A percentile compares a stretch with the other conserved stretches of the same genome.
Evolutionary conservation across 1,140 invertebrate species (phyloP).

Genomic region (Metaphire vulgaris): DNA sequence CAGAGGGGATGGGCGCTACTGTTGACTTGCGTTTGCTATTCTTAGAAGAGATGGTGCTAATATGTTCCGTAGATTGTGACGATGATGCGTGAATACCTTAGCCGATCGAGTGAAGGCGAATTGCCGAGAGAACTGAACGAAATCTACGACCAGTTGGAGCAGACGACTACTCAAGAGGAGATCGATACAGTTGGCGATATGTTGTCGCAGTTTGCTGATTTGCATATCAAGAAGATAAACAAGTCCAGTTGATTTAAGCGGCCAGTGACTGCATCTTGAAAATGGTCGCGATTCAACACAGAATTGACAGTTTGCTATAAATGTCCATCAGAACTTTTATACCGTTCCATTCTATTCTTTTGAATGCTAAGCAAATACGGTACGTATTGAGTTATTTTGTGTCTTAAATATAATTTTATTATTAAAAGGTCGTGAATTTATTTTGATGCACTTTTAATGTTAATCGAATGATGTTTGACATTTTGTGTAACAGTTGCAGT

Average conservation of each 20-base stretch:
- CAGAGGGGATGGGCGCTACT: neutral
- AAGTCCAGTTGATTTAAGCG: neutral
- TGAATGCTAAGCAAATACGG: no score
- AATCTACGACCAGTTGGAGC: neutral
- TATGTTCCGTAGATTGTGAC: neutral
- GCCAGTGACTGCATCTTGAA: no score
- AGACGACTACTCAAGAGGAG: neutral
- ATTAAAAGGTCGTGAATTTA: no score
- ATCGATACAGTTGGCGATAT: neutral
- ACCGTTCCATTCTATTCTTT: no score
- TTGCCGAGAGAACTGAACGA: neutral
- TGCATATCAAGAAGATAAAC: neutral
- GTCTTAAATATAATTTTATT: no score
- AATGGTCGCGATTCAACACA: no score
- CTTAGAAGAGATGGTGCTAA: neutral
- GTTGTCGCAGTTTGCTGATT: neutral
- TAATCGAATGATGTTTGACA: no score
- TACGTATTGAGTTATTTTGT: no score
- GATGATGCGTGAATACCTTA: neutral
- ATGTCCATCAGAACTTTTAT: no score
- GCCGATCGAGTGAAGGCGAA: neutral
- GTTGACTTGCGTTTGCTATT: neutral
- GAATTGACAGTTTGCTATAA: no score
- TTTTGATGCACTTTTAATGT: no score
- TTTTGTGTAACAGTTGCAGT: no score